phyloP scores from a whole-genome alignment of 92 coral and sea anemone species.

The Meandrina meandrites region DNA sequence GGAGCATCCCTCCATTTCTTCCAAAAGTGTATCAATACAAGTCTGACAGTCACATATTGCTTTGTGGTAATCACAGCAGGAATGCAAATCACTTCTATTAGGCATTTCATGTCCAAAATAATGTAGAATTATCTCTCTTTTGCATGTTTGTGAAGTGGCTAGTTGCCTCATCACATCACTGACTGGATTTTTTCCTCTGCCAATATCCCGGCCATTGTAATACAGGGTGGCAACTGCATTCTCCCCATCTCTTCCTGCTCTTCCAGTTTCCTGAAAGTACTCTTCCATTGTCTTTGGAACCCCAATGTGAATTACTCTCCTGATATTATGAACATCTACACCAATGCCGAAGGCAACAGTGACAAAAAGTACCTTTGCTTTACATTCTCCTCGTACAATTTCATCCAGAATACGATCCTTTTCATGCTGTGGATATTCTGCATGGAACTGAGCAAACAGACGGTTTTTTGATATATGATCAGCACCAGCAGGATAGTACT shows the following conservation, averaged over 20 bases:
- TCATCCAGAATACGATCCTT: slow-evolving; percentile 51
- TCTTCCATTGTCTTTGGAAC: slow-evolving; percentile 65
- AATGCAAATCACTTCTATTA: slow-evolving; percentile 28
- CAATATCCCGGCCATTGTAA: slow-evolving; percentile 58
- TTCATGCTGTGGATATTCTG: slow-evolving; percentile 66
- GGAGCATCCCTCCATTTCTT: slow-evolving; percentile 12
- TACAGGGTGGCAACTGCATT: slow-evolving; percentile 44
- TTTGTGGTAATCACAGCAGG: slow-evolving; percentile 62
- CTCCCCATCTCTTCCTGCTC: slow-evolving; percentile 73
- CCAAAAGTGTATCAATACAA: slow-evolving; percentile 12
- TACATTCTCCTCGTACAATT: slow-evolving; percentile 27
- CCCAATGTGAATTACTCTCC: slow-evolving; percentile 67
- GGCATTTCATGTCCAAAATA: slow-evolving; percentile 56
- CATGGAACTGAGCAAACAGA: slow-evolving; percentile 64
- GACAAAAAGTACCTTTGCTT: slow-evolving; percentile 60
- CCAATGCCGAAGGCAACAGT: slow-evolving; percentile 80
- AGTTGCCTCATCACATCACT: slow-evolving; percentile 47
- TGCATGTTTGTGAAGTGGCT: slow-evolving; percentile 41
- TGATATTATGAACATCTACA: slow-evolving; percentile 48
- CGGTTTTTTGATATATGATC: slow-evolving; percentile 55
- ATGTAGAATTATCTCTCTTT: slow-evolving; percentile 48
- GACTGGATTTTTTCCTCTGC: slow-evolving; percentile 39
- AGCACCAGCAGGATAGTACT: slow-evolving; percentile 58
- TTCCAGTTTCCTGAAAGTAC: too few species aligned
- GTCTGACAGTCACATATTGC: slow-evolving; percentile 46